These are phyloP conservation scores for Pygoscelis adeliae DNA, from an alignment of 2,113 vertebrate genomes.

Conservation along the genomic window DNA sequence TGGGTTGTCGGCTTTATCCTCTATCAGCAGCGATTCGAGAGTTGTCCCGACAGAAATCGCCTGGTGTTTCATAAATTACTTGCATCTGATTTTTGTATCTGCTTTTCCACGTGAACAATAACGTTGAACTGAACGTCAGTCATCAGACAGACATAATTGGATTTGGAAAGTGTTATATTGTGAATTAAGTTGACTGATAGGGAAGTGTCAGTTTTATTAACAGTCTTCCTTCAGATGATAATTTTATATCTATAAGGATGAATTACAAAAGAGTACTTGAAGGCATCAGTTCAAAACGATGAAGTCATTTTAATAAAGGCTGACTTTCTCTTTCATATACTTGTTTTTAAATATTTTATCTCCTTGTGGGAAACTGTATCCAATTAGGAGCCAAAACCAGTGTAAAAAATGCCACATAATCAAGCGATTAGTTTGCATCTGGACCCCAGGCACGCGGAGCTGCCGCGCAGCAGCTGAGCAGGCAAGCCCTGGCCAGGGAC, in stretches of 20 bases:
- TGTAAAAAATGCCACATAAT: not conserved
- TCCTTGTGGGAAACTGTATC: not conserved
- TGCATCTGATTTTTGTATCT: not conserved
- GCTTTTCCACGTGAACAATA: constrained; percentile 28
- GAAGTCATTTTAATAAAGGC: constrained; percentile 51
- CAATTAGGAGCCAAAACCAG: not conserved
- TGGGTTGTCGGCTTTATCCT: not conserved
- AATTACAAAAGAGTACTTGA: constrained; percentile 52
- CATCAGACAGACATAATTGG: constrained; percentile 58
- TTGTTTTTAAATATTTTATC: constrained; percentile 57
- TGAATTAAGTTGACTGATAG: constrained; percentile 71
- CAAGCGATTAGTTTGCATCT: not conserved
- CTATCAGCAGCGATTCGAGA: rapidly evolving
- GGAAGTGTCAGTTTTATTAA: constrained; percentile 66
- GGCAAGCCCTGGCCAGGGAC: no score
- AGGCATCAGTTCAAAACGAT: constrained; percentile 29
- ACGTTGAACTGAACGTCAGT: not conserved
- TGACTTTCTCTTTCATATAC: constrained; percentile 14
- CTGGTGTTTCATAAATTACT: not conserved
- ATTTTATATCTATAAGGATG: constrained; percentile 55
- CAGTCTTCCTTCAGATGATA: constrained; percentile 55
- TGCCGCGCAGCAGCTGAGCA: not conserved
- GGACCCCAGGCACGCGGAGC: not conserved
- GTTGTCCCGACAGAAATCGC: not conserved
- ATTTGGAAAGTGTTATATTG: constrained; percentile 54